Percentiles rank a stretch among this genome's conserved stretches.
These are phyloP conservation scores for Scolopax mira DNA, from an alignment of 2,113 vertebrate genomes.

Conservation along the genomic window DNA sequence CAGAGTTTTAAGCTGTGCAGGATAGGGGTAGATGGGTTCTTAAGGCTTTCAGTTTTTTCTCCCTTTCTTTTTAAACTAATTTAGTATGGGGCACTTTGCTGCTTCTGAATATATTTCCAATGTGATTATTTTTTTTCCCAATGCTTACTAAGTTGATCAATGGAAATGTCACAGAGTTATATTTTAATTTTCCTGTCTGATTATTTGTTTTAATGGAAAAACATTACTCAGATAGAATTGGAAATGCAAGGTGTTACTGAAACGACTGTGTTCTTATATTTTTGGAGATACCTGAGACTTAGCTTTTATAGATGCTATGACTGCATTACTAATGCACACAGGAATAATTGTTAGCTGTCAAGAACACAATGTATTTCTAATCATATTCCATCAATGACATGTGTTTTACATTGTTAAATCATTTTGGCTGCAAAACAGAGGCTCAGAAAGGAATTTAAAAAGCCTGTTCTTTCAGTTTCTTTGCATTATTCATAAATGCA, in stretches of 20 bases:
- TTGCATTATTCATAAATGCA: conserved; percentile 80
- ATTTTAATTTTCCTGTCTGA: conserved; percentile 5
- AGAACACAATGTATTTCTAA: conserved; percentile 73
- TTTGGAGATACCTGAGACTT: conserved; percentile 15
- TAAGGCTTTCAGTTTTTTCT: background rate
- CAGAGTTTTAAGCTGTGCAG: background rate
- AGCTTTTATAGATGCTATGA: conserved; percentile 33
- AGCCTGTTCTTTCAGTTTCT: conserved; percentile 50
- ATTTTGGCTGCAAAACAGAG: conserved; percentile 67
- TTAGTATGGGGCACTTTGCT: background rate
- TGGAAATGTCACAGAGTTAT: background rate
- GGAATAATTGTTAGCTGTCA: conserved; percentile 74
- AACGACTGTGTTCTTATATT: background rate
- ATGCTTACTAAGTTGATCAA: background rate
- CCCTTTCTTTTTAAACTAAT: background rate
- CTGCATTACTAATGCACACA: conserved; percentile 38
- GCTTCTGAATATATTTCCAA: background rate
- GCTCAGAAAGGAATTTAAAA: conserved; percentile 68
- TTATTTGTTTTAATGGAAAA: conserved; percentile 33
- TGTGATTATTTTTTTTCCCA: background rate
- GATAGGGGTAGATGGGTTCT: background rate
- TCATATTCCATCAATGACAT: conserved; percentile 70
- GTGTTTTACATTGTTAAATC: conserved; percentile 75
- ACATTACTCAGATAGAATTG: background rate
- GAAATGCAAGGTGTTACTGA: background rate